Base-by-base conservation (phyloP, 2,888 invertebrate species). In the Netelia virgata region DNA sequence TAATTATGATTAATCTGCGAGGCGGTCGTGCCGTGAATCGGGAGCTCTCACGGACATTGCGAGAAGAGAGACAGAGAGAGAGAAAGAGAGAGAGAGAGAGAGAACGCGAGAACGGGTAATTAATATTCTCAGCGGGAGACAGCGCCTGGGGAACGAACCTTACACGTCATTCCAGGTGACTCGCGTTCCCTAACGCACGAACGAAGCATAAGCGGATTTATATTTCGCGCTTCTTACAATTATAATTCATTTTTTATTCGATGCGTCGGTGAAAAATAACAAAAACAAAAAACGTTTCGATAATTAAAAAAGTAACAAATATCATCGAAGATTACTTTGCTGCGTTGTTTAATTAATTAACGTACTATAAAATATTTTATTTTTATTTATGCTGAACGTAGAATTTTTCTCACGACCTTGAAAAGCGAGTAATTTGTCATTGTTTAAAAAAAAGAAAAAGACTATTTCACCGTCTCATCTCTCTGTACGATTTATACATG, bases 1-100 rank as follows among this genome's bases (percentile, higher is more conserved):
- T 92, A 91, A 92, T 92, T 91, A 91, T 92, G 92, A 92, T 92
- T 92, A 92, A 92, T 91, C 90, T 88, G 88, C 77, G 88, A 88
- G 88, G 86, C 79, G 87, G 86, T 83, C 85, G 86, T 83, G 86
- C 88, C 86, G 86, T 87, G 86, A 86, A 88, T 87, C 87, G 85
- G 86, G 86, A 89, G 88, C 89, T 87, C 73, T 43, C 11, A 14
- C 18, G 8, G 14, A n/a, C n/a, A 14, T 43, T 43, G 28, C 63
- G 18, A 18, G 79, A 72, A 75, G 14, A 82, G 18, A 78, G 68
- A 47, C 74, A 70, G 50, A 72, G 61, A 47, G 28, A 28, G 28
- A 28, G 28, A 28, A 63, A 66, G 68, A 72, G 73, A 73, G 66
- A 55, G 55, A 66, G 61, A 64, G 20, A 20, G 73, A 53, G 43